Percentiles rank a stretch among this genome's conserved stretches.
Conservation (phyloP, 2,113 vertebrate species). For the Lampris megalopsis region DNA sequence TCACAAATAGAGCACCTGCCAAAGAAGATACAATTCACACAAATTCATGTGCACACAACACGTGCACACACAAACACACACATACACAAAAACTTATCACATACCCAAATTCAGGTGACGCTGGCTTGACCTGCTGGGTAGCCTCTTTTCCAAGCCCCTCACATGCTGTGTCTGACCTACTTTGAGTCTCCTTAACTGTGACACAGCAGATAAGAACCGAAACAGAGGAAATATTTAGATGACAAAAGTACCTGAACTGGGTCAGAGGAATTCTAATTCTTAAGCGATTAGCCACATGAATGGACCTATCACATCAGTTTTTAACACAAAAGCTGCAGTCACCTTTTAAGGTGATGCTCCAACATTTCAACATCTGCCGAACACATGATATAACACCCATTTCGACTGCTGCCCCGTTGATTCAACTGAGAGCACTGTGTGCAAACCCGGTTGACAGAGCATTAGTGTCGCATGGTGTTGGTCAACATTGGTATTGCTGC, state of each 20-base stretch:
- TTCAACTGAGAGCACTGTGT: too few species aligned
- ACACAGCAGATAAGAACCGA: constrained; percentile 12
- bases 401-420: too few species aligned
- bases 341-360: too few species aligned
- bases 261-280: constrained; percentile 13
- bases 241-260: constrained; percentile 33
- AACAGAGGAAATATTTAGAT: neutral
- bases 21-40: constrained; percentile 49
- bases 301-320: too few species aligned
- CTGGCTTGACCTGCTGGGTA: constrained; percentile 15
- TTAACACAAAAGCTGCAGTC: too few species aligned
- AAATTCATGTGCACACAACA: constrained; percentile 19
- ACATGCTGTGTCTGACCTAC: constrained; percentile 50
- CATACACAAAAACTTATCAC: constrained; percentile 9
- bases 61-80: neutral
- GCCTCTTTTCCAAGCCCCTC: constrained; percentile 41
- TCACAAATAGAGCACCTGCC: constrained; percentile 66
- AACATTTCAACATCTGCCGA: too few species aligned
- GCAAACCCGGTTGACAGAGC: neutral
- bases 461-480: neutral
- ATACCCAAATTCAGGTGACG: constrained; percentile 35
- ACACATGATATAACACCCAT: too few species aligned
- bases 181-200: constrained; percentile 43
- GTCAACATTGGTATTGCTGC: neutral
- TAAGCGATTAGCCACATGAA: neutral